A percentile compares a stretch with the other conserved stretches of the same genome.
These are phyloP conservation scores for Cebidichthys violaceus DNA, from an alignment of 2,113 vertebrate genomes.

Conservation along the genomic window DNA sequence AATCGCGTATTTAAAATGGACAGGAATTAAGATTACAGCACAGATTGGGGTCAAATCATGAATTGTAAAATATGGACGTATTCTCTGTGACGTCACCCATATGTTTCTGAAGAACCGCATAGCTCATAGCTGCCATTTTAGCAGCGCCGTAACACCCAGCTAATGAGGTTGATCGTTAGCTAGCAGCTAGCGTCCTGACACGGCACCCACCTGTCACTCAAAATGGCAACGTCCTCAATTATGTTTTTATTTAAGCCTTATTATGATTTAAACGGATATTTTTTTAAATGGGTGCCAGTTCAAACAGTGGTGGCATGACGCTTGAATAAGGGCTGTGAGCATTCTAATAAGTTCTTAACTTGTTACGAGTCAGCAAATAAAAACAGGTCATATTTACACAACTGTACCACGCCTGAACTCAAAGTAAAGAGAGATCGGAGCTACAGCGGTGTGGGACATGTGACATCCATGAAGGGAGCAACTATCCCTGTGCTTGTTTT, in stretches of 20 bases:
- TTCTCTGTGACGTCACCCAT: not conserved
- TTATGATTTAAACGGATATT: too few relatives aligned
- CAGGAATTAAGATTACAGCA: not conserved
- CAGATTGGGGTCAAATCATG: not conserved
- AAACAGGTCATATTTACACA: not conserved
- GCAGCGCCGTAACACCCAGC: too few relatives aligned
- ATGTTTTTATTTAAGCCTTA: not conserved
- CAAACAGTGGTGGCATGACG: not conserved
- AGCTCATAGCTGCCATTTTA: not conserved
- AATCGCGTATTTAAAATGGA: not conserved
- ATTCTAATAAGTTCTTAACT: not conserved
- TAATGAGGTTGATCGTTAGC: too few relatives aligned
- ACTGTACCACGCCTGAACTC: not conserved
- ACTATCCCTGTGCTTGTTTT: slow-evolving; percentile 4
- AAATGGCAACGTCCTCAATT: not conserved
- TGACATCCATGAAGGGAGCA: slow-evolving; percentile 25
- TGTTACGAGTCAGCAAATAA: not conserved
- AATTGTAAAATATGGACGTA: not conserved
- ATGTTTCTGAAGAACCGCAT: not conserved
- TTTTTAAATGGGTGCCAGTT: not conserved
- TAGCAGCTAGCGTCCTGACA: not conserved
- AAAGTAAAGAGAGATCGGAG: not conserved
- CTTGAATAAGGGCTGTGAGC: not conserved
- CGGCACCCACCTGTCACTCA: not conserved
- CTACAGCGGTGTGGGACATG: not conserved